Evolutionary conservation across 92 coral and sea anemone species (phyloP).

Genomic region (Heliopora coerulea): DNA sequence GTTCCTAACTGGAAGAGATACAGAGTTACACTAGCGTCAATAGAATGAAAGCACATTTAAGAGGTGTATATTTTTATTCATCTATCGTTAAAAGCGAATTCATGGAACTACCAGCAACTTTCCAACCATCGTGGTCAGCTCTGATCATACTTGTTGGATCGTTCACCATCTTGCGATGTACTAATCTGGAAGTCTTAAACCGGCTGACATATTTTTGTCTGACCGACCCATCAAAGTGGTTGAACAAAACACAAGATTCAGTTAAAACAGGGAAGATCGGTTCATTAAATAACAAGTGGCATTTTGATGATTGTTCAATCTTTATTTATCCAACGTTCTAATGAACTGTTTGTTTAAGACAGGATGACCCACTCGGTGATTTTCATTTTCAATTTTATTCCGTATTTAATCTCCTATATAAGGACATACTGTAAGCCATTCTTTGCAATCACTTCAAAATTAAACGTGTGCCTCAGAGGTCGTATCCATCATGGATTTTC

Average conservation of each 20-base stretch:
- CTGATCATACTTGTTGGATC: constrained; percentile 3
- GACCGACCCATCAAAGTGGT: background rate
- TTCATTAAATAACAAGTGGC: too few species aligned
- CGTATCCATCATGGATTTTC: background rate
- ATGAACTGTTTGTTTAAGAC: too few species aligned
- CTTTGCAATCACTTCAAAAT: background rate
- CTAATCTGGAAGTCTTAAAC: background rate
- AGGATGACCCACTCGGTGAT: too few species aligned
- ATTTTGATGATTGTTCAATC: too few species aligned
- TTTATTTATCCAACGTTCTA: too few species aligned
- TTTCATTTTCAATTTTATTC: too few species aligned
- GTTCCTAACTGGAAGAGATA: constrained; percentile 31
- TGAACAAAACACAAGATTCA: background rate
- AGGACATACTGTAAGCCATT: too few species aligned
- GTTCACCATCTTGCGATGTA: constrained; percentile 2
- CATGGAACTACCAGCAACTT: constrained; percentile 21
- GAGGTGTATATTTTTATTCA: too few species aligned
- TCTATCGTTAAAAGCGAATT: background rate
- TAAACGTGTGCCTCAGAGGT: background rate
- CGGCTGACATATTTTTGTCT: background rate
- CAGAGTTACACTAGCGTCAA: too few species aligned
- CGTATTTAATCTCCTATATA: too few species aligned
- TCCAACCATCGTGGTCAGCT: constrained; percentile 36
- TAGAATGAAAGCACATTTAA: background rate
- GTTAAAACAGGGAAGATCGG: too few species aligned